These are phyloP conservation scores for Enteromius viviparus DNA, from an alignment of 2,797 vertebrate species.

Conservation along the genomic window DNA sequence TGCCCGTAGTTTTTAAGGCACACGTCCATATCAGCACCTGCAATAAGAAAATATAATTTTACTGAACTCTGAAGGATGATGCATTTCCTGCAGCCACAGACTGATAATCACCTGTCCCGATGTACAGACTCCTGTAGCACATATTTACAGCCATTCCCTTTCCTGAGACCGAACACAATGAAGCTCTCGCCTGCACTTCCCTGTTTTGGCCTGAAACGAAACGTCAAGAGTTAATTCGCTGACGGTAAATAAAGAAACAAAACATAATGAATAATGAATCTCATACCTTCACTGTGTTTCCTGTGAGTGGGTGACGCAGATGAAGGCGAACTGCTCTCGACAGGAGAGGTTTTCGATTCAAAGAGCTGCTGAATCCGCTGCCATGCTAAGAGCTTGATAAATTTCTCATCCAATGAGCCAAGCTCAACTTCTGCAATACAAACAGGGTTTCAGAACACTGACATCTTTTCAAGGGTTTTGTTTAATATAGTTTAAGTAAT, in stretches of 20 bases:
- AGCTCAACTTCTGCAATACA: conserved; percentile 87
- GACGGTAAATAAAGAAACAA: neutral
- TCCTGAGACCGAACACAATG: conserved; percentile 85
- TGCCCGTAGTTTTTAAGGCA: conserved; percentile 99
- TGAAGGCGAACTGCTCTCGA: conserved; percentile 69
- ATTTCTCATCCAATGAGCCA: conserved; percentile 90
- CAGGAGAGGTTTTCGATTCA: conserved; percentile 83
- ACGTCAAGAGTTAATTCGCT: neutral
- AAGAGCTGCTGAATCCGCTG: conserved; percentile 99
- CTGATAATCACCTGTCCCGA: conserved; percentile 81
- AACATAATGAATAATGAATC: neutral
- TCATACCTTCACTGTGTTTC: conserved; percentile 48
- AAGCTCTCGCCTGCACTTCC: conserved; percentile 85
- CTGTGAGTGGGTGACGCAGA: conserved; percentile 67
- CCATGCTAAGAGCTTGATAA: conserved; percentile 95
- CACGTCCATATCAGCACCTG: conserved; percentile 99
- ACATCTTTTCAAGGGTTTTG: neutral
- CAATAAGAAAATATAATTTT: neutral
- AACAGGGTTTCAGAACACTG: conserved; percentile 33
- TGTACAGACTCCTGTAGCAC: conserved; percentile 90
- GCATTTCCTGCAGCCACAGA: conserved; percentile 58
- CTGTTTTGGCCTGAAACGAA: conserved; percentile 75
- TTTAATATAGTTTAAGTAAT: neutral
- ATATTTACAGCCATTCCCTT: conserved; percentile 83
- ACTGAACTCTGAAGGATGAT: neutral